A percentile compares a stretch with the other conserved stretches of the same genome.
phyloP scores from a whole-genome alignment of 2,797 vertebrate genomes.

The Graptemys geographica region DNA sequence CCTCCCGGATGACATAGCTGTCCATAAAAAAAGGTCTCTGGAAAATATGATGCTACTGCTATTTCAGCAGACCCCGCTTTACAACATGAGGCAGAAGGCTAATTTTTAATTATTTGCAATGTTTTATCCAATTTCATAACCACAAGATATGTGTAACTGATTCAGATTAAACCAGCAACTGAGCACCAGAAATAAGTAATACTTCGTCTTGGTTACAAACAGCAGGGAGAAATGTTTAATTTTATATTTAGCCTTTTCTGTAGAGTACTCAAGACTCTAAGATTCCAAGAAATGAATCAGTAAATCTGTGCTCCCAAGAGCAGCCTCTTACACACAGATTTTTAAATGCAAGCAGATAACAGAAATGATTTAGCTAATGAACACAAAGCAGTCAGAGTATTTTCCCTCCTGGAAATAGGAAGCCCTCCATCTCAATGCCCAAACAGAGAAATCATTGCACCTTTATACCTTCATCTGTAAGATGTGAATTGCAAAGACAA shows the following conservation, averaged over 20 bases:
- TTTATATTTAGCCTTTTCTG: constrained; percentile 7
- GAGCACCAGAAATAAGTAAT: constrained; percentile 1
- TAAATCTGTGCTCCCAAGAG: not conserved
- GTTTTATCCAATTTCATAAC: constrained; percentile 34
- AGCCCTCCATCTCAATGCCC: not conserved
- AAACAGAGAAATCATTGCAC: not conserved
- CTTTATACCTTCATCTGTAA: not conserved
- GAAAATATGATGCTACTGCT: constrained; percentile 76
- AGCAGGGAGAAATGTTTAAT: not conserved
- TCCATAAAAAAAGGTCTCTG: constrained; percentile 68
- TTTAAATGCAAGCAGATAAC: not conserved
- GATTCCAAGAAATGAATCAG: constrained; percentile 8
- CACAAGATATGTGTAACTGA: not conserved
- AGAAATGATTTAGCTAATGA: not conserved
- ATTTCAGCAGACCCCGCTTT: constrained; percentile 67
- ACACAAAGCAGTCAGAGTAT: not conserved
- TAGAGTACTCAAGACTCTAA: not conserved
- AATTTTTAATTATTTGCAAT: constrained; percentile 45
- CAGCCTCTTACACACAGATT: not conserved
- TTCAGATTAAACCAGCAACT: constrained; percentile 32
- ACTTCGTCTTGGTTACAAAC: constrained; percentile 13
- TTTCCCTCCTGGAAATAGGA: constrained; percentile 1
- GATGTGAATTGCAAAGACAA: not conserved
- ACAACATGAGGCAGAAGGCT: constrained; percentile 49
- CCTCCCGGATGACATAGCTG: constrained; percentile 71